Base-by-base conservation (phyloP, 2,888 invertebrate species). In the Hemaris fuciformis region DNA sequence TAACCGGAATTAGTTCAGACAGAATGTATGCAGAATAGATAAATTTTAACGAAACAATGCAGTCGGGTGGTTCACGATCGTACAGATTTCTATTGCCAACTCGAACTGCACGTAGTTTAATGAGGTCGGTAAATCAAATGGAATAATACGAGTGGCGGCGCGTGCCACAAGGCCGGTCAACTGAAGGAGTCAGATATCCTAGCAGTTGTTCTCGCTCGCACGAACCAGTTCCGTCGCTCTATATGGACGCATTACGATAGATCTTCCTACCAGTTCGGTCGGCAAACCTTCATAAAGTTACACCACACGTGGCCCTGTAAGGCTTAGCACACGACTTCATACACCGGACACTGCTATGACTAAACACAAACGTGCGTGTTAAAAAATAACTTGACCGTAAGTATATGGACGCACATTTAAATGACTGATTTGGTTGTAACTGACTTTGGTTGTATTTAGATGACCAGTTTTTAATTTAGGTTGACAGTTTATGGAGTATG, bases 151-250 rank as follows among this genome's bases (percentile, higher is more conserved):
- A 70, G 72, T 63, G 65, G 67, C 73, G 89, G 89, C 91, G 90
- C 91, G 91, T 92, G 91, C 91, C 91, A 76, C 91, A 90, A 91
- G 91, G 91, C 86, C 91, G 87, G 82, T 81, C 81, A 79, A 79
- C 80, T 83, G 82, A 77, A 82, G 87, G 80, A 84, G 80, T 83
- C 83, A 74, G 83, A 77, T 84, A 77, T 83, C 82, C 83, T 76
- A 66, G 74, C 69, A 65, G 75, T 65, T 69, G 73, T 73, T 79
- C 84, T 80, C 83, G 76, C 86, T 85, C 83, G 78, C 86, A 77
- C 85, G 66, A 62, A 62, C 70, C 66, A 64, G 72, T 67, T 64
- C 67, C 64, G 65, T 65, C 67, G 72, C 82, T 81, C 70, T 81
- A 83, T 81, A 85, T 78, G 84, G 85, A 79, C 70, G 73, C 78